These are phyloP conservation scores for Tiaroga cobitis DNA, from an alignment of 2,797 vertebrate species.

Conservation along the genomic window DNA sequence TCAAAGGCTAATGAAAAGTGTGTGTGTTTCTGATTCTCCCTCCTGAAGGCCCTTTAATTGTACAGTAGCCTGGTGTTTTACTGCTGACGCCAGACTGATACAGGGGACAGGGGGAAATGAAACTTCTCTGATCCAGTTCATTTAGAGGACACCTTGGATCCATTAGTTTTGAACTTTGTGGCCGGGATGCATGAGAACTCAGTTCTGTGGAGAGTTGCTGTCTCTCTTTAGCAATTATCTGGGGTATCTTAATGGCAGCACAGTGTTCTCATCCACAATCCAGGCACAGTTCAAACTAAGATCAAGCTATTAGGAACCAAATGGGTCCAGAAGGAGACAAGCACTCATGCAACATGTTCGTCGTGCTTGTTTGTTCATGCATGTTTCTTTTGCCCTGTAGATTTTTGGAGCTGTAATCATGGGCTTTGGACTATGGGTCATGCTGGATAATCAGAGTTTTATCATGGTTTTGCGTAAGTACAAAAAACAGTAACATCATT, in stretches of 20 bases:
- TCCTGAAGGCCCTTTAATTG: conserved; percentile 58
- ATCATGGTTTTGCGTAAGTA: conserved; percentile 92
- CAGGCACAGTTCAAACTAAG: background rate
- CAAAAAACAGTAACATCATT: background rate
- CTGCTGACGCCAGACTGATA: conserved; percentile 22
- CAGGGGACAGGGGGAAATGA: background rate
- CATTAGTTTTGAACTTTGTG: conserved; percentile 3
- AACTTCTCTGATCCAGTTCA: conserved; percentile 24
- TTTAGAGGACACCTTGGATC: conserved; percentile 17
- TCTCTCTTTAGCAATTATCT: conserved; percentile 12
- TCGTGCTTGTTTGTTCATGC: conserved; percentile 16
- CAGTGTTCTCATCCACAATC: background rate
- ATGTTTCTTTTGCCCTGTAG: conserved; percentile 70
- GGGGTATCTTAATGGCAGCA: background rate
- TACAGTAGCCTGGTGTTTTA: conserved; percentile 46
- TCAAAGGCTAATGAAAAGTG: conserved; percentile 50
- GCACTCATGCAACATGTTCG: conserved; percentile 2
- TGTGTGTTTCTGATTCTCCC: conserved; percentile 44
- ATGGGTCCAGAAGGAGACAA: background rate
- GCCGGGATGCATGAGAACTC: background rate
- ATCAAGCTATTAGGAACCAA: background rate
- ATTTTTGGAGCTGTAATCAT: conserved; percentile 90
- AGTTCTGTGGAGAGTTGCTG: background rate
- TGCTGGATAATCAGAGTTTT: conserved; percentile 91
- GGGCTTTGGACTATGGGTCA: conserved; percentile 93